These are phyloP conservation scores for Mesochorus sp. DNA, from an alignment of 2,888 invertebrate genomes.

Conservation along the genomic window DNA sequence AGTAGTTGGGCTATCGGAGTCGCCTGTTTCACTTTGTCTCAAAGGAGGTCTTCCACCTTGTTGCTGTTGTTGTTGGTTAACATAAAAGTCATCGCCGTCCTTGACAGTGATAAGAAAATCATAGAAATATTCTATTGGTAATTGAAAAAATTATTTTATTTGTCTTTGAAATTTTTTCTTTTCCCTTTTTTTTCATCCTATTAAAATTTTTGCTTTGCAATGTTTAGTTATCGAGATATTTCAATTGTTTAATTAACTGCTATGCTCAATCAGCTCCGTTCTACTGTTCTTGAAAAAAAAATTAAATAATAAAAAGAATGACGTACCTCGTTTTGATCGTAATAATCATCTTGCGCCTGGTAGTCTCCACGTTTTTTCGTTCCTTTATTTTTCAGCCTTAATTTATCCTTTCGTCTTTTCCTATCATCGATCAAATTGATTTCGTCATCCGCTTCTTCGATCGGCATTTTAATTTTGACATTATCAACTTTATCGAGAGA, in stretches of 20 bases:
- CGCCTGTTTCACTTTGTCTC: background rate
- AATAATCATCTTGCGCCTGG: slow-evolving; percentile 29
- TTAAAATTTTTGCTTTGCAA: too few species aligned
- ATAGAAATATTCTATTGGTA: too few species aligned
- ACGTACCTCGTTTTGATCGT: slow-evolving; percentile 34
- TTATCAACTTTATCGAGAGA: too few species aligned
- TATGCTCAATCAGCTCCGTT: too few species aligned
- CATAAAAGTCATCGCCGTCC: background rate
- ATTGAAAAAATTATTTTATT: too few species aligned
- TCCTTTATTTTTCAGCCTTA: slow-evolving; percentile 51
- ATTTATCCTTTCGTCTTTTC: slow-evolving; percentile 39
- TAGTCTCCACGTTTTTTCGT: slow-evolving; percentile 46
- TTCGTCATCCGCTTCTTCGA: background rate
- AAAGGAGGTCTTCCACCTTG: background rate
- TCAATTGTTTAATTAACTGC: too few species aligned
- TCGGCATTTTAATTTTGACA: slow-evolving; percentile 18
- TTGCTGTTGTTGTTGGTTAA: too few species aligned
- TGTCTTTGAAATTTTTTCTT: too few species aligned
- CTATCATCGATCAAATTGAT: slow-evolving; percentile 41
- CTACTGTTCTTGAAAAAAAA: background rate
- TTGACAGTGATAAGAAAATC: background rate
- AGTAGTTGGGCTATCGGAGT: slow-evolving; percentile 13
- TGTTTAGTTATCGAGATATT: too few species aligned
- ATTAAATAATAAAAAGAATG: background rate
- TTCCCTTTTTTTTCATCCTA: too few species aligned